Evolutionary conservation across 2,888 invertebrate species (phyloP).

Genomic region (Ochropleura plecta): DNA sequence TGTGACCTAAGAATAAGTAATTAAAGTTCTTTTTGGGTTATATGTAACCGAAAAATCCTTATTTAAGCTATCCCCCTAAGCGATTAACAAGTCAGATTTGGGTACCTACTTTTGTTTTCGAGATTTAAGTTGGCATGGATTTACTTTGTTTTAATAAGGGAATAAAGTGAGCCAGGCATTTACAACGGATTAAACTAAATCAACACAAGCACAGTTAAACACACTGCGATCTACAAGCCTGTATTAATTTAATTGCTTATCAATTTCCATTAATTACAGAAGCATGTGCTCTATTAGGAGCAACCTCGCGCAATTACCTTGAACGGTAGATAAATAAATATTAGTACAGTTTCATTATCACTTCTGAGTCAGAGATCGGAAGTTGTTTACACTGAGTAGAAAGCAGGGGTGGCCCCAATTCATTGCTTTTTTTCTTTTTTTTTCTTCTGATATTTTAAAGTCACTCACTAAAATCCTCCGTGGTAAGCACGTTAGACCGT

Average conservation of each 20-base stretch:
- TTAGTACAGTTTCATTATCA: slow-evolving; percentile 52
- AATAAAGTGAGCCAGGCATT: background rate
- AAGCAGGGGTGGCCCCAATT: slow-evolving; percentile 3
- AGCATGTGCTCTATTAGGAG: slow-evolving; percentile 47
- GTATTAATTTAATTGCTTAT: slow-evolving; percentile 43
- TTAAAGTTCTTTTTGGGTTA: background rate
- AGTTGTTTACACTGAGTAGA: slow-evolving; percentile 12
- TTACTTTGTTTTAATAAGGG: background rate
- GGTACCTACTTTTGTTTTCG: background rate
- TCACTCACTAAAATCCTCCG: background rate
- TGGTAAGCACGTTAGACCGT: too few relatives aligned
- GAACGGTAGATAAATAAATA: slow-evolving; percentile 47
- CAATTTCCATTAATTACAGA: slow-evolving; percentile 50
- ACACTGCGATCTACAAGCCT: slow-evolving; percentile 7
- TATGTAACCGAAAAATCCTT: background rate
- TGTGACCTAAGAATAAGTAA: background rate
- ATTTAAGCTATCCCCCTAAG: background rate
- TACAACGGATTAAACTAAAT: background rate
- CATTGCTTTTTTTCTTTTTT: background rate
- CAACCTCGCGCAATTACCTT: slow-evolving; percentile 23
- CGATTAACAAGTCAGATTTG: background rate
- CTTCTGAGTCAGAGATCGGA: slow-evolving; percentile 41
- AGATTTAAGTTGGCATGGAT: background rate
- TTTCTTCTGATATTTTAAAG: background rate
- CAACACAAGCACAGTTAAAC: slow-evolving; percentile 16